Conservation (phyloP, 2,797 vertebrate genomes). For the Cryptoblepharus egeriae region DNA sequence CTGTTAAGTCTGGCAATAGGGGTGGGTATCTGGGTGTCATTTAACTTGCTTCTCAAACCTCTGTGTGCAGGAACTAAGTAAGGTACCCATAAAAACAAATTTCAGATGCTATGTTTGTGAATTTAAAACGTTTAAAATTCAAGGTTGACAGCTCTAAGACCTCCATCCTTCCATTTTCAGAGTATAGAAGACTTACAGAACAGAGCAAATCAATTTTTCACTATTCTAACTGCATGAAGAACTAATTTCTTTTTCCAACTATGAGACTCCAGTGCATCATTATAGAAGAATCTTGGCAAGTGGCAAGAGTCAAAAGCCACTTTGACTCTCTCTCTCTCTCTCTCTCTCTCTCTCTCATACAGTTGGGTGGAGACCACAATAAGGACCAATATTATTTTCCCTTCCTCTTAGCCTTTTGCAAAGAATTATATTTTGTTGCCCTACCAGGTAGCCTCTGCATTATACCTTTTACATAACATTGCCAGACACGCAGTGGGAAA, state of each 20-base stretch:
- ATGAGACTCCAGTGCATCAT: conserved; percentile 69
- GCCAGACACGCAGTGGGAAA: conserved; percentile 2
- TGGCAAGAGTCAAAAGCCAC: conserved; percentile 60
- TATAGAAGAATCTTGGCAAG: conserved; percentile 72
- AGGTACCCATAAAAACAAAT: conserved; percentile 62
- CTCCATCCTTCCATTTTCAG: conserved; percentile 71
- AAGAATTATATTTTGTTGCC: neutral
- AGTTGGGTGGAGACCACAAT: conserved; percentile 12
- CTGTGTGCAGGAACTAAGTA: conserved; percentile 50
- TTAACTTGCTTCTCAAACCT: conserved; percentile 60
- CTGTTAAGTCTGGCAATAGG: conserved; percentile 31
- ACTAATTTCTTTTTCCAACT: conserved; percentile 77
- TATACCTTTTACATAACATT: conserved; percentile 29
- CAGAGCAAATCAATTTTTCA: conserved; percentile 71
- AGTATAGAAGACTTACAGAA: conserved; percentile 72
- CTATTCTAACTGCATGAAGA: conserved; percentile 72
- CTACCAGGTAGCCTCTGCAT: conserved; percentile 35
- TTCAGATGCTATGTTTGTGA: conserved; percentile 67
- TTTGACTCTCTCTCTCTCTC: conserved; percentile 60
- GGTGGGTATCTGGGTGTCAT: conserved; percentile 59
- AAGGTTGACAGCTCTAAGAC: conserved; percentile 72
- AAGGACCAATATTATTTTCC: neutral
- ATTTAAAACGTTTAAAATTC: conserved; percentile 69
- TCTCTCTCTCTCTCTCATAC: conserved; percentile 62
- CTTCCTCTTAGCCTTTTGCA: neutral